Evolutionary conservation across 2,888 invertebrate genomes (phyloP), one percentile per base, ranked within the genome.

Genomic region (Pheosia tremula): DNA sequence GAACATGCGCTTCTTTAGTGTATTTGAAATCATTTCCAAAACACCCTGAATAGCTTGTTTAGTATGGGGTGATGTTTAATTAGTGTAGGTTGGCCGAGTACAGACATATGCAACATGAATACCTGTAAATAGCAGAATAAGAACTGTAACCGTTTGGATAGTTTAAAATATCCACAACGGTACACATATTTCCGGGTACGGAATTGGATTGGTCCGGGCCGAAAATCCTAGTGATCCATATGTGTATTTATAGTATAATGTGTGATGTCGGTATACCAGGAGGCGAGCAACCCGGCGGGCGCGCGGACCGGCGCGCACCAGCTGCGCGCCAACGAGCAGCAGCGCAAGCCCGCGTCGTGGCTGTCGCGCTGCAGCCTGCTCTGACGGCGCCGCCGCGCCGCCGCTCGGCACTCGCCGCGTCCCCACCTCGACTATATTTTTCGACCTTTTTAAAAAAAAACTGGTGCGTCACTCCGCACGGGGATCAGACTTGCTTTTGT

Each of bases 231-330:
- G 24, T 24, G 24, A 24, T 24, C 0, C 24, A 24, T 24, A 24
- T 24, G 24, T 24, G 24, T 24, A 24, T 24, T 24, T 8, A 45
- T 45, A 36, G 5, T 52, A 9, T 24, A 52, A 36, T n/a, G 52
- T 4, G 50, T 50, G 5, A 10, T 47, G 47, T 2, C 1, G 11
- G 6, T 50, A n/a, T 49, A 8, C 24, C 84, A 98, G 98, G 98
- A 98, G 94, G 97, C 97, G 82, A 98, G 97, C 84, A 98, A 97
- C 94, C 98, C 98, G 77, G 96, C 96, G 60, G 97, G 85, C 53
- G 96, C 84, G 49, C 81, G 97, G 88, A 96, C 96, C 69, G 97
- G 97, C 74, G 95, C 94, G 59, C 97, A 97, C 89, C 97, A 97
- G 87, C 90, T 97, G 83, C 96, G 96, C 91, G 95, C 96, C 70